Evolutionary conservation across 2,113 vertebrate species (phyloP), one percentile per base, ranked within the genome.

Genomic region (Lates calcarifer): DNA sequence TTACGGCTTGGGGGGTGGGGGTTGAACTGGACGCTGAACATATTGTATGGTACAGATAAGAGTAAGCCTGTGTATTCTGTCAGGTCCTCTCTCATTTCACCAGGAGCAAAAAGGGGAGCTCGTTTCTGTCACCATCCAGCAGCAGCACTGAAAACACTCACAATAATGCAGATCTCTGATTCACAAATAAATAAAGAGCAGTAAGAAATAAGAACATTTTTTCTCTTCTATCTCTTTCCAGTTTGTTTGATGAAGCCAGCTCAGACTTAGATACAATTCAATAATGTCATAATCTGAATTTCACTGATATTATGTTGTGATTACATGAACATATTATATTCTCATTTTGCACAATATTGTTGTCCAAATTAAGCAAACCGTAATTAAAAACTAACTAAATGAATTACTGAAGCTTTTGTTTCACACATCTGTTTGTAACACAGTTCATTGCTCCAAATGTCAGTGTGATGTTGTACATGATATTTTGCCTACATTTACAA

Each of bases 41-140:
- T 70, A 84, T 83, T 77, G 88, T 62, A 78, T 65, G 33, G 29
- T 33, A 57, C 26, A 79, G 87, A 92, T 92, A 91, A 91, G 82
- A 83, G 64, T 66, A 72, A 58, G 74, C 56, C 43, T 60, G 28
- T 84, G 74, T 63, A 64, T 77, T 58, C 81, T 35, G 76, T 80
- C 82, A 81, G 33, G 35, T 68, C 65, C 35, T n/a, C 63, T 71
- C 58, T 47, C 61, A 71, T 73, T 60, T 74, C 68, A 29, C 58
- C 64, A 37, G 77, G 29, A 51, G 76, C n/a, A 4, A 67, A 66
- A 66, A 72, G 2, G 13, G 22, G 0, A 73, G 4, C 53, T 80
- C 31, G 26, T 71, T 72, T 71, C 53, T 51, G 15, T 37, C 37
- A 31, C 39, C 43, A 53, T 64, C 68, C 29, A 53, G 43, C 43